Evolutionary conservation across 2,113 vertebrate species (phyloP).

Genomic region (Neoarius graeffei): DNA sequence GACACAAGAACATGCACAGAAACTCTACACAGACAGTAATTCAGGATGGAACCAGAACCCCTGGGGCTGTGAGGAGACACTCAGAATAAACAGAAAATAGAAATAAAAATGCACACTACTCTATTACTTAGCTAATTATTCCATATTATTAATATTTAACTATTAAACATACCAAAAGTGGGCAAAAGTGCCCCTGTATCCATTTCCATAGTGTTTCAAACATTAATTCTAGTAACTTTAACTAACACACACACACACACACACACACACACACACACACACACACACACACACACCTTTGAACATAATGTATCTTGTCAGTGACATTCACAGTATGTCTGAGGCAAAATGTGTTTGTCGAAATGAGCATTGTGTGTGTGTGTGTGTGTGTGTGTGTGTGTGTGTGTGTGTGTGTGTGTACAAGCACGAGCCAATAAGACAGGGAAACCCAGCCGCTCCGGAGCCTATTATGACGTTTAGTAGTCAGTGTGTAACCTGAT

Average conservation of each 20-base stretch:
- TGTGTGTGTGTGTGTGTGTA: conserved; percentile 6
- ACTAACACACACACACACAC: background rate
- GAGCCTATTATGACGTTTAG: conserved; percentile 55
- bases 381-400: conserved; percentile 1
- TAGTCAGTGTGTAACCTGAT: conserved; percentile 47
- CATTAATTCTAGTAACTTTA: background rate
- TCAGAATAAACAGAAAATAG: background rate
- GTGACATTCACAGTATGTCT: conserved; percentile 17
- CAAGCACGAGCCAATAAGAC: conserved; percentile 12
- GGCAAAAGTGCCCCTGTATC: background rate
- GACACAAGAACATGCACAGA: background rate
- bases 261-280: conserved; percentile 22
- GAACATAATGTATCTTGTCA: background rate
- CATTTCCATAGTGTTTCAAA: background rate
- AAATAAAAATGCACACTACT: background rate
- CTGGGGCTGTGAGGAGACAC: background rate
- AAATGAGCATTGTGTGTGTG: conserved; percentile 5
- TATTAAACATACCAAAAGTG: background rate
- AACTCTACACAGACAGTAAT: background rate
- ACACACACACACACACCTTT: conserved; percentile 8
- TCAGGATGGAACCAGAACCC: background rate
- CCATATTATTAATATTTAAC: background rate
- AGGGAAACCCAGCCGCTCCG: conserved; percentile 42
- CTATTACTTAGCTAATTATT: background rate
- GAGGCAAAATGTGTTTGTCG: conserved; percentile 21